Conservation (phyloP, 1,140 invertebrate genomes). For the Cyphomyrmex costatus region DNA sequence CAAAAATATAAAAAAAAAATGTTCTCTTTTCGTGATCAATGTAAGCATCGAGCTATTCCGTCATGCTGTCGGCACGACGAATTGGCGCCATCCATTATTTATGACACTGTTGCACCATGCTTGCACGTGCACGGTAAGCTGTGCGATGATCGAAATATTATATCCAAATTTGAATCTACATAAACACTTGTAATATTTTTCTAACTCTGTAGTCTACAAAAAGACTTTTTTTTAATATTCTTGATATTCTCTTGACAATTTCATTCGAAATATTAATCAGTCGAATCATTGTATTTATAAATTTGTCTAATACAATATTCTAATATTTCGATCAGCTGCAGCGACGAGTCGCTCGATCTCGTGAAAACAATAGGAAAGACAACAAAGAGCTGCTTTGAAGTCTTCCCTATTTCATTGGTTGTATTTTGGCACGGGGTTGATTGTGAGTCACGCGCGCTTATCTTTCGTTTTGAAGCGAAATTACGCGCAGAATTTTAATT, state of each 20-base stretch:
- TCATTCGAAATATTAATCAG: constrained; percentile 5
- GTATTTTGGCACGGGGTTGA: constrained; percentile 84
- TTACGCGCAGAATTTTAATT: constrained; percentile 11
- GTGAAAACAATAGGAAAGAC: constrained; percentile 63
- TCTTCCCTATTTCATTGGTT: constrained; percentile 77
- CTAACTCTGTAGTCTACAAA: not conserved
- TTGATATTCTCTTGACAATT: not conserved
- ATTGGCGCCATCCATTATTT: constrained; percentile 66
- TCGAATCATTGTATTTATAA: constrained; percentile 5
- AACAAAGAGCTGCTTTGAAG: constrained; percentile 40
- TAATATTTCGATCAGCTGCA: constrained; percentile 41
- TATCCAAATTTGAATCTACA: constrained; percentile 1
- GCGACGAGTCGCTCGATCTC: constrained; percentile 38
- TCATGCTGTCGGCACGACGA: constrained; percentile 24
- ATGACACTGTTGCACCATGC: constrained; percentile 69
- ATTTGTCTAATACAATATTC: not conserved
- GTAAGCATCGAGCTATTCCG: constrained; percentile 48
- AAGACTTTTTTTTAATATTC: not conserved
- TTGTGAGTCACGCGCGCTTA: constrained; percentile 70
- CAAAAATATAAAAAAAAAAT: constrained; percentile 80
- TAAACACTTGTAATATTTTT: not conserved
- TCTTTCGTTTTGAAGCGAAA: constrained; percentile 43
- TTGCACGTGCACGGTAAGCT: constrained; percentile 23
- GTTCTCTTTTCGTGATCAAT: constrained; percentile 55
- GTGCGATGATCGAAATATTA: constrained; percentile 50